Evolutionary conservation across 2,797 vertebrate species (phyloP), one percentile per base, ranked within the genome.

Genomic region (Nannoperca obscura): DNA sequence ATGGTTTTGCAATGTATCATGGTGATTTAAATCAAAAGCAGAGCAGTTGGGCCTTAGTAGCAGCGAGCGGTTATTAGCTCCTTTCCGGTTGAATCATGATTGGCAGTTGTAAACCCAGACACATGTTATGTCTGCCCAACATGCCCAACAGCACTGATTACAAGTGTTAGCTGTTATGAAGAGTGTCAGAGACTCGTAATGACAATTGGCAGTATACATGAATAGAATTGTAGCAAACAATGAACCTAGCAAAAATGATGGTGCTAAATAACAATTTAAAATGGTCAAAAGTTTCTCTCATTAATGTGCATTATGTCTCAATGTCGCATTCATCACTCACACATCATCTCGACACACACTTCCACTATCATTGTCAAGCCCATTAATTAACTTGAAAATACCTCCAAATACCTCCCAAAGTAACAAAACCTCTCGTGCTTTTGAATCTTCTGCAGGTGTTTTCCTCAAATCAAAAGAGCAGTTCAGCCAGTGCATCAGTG

Each of bases 61-160:
- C 62, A 71, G 47, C 22, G 3, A 71, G 60, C 69, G 60, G 88
- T 84, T 64, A 73, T 87, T 66, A 74, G 22, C 72, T 76, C 61
- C 62, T 15, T 36, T 20, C 11, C 34, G 42, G 27, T 52, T 58
- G 27, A 71, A 63, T 76, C 44, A 79, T 82, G 82, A 88, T 64
- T 87, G 83, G 38, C 85, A 87, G 57, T 40, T 69, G n/a, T 64
- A 65, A 90, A 83, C 50, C 68, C 64, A 74, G 47, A 80, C 69
- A 75, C 59, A 69, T 81, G 46, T 78, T 78, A 9, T 53, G 58
- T 80, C 11, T 7, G 47, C 17, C 20, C 27, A 42, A 17, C 50
- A 46, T 1, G 0, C 17, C 8, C 30, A 52, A 15, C 59, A 57
- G 57, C 44, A 69, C 58, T 72, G 40, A 84, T 81, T 76, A 62